Conservation (phyloP, 2,113 vertebrate species). For the Tonatia bakeri region DNA sequence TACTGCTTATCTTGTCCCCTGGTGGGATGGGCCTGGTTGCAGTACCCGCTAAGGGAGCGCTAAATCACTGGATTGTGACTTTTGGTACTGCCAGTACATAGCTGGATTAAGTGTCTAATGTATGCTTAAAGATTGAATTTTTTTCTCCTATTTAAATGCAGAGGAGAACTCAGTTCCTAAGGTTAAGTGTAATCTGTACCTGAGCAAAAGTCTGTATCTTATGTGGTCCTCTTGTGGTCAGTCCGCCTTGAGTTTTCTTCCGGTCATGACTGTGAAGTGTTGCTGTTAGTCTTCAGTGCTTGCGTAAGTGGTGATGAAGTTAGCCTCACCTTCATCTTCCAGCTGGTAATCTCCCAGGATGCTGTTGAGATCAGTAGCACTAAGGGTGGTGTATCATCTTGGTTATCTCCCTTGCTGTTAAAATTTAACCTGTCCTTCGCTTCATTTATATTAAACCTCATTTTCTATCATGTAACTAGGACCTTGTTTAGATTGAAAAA, state of each 20-base stretch:
- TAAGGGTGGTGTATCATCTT: not conserved
- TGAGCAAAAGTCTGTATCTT: not conserved
- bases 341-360: not conserved
- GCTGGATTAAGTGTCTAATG: not conserved
- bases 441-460: not conserved
- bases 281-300: not conserved
- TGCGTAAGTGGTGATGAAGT: not conserved
- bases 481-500: not conserved
- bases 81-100: not conserved
- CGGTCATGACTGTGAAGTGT: not conserved
- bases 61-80: not conserved
- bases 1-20: not conserved
- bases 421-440: not conserved
- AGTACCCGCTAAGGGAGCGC: not conserved
- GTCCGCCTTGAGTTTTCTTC: not conserved
- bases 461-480: not conserved
- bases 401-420: not conserved
- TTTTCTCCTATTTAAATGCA: not conserved
- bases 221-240: accelerated
- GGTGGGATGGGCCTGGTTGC: not conserved
- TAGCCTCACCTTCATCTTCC: not conserved
- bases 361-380: not conserved
- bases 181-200: not conserved
- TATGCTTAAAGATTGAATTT: not conserved
- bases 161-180: not conserved